Percentiles rank a stretch among this genome's conserved stretches.
These are phyloP conservation scores for Labia minor DNA, from an alignment of 2,888 invertebrate species.

Conservation along the genomic window DNA sequence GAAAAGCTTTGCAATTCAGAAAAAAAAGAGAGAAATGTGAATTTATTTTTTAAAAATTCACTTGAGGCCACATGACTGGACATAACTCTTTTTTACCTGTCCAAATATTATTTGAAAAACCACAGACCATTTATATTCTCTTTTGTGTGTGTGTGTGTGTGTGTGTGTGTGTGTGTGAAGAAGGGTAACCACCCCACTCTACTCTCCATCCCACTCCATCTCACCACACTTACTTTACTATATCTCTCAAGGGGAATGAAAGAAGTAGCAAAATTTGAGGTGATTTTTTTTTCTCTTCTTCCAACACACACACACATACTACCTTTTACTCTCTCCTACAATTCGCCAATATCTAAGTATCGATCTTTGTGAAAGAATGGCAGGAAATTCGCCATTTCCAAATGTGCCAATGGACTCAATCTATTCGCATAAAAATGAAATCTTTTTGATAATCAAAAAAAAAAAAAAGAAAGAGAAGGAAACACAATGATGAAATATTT, in stretches of 20 bases:
- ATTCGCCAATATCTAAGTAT: not conserved
- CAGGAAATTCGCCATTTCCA: conserved; percentile 2
- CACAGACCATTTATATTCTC: not conserved
- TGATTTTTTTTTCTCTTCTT: not conserved
- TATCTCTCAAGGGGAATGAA: not conserved
- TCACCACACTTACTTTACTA: not conserved
- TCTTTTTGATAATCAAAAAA: not conserved
- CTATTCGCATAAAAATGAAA: not conserved
- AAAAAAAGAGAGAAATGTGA: not conserved
- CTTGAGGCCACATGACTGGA: not conserved
- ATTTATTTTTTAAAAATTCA: conserved; percentile 13
- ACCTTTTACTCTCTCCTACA: too few relatives aligned
- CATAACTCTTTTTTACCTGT: not conserved
- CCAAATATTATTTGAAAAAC: conserved; percentile 13
- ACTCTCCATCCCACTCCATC: not conserved
- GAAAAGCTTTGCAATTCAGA: too few relatives aligned
- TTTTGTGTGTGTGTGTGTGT: too few relatives aligned
- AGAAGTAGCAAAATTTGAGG: not conserved
- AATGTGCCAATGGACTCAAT: not conserved
- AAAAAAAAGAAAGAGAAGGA: too few relatives aligned
- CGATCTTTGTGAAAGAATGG: not conserved
- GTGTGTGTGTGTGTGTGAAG: too few relatives aligned
- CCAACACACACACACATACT: too few relatives aligned
- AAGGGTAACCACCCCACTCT: not conserved
- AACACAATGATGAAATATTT: too few relatives aligned